phyloP scores from a whole-genome alignment of 2,888 invertebrate genomes.

The Synanthedon tipuliformis region DNA sequence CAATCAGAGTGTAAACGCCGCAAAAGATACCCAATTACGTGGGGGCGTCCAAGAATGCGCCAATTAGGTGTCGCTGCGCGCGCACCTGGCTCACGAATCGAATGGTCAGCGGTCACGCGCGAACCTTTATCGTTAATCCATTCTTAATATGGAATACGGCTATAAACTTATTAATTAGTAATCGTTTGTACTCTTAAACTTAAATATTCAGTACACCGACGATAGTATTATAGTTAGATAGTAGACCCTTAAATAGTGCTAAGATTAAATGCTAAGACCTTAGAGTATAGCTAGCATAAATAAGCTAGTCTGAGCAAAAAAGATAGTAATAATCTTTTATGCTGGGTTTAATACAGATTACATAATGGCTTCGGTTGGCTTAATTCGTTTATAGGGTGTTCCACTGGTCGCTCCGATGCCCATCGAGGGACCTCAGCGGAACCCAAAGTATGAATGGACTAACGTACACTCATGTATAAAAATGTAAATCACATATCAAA shows the following conservation, averaged over 20 bases:
- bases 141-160: slow-evolving; percentile 13
- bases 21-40: slow-evolving; percentile 60
- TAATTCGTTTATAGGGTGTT: not conserved
- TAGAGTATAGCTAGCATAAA: too few species aligned
- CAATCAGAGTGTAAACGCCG: slow-evolving; percentile 49
- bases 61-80: slow-evolving; percentile 53
- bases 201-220: too few species aligned
- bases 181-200: too few species aligned
- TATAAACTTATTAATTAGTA: too few species aligned
- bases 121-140: slow-evolving; percentile 41
- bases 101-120: slow-evolving; percentile 55
- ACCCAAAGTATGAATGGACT: not conserved
- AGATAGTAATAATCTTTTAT: not conserved
- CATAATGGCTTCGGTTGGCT: not conserved
- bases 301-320: not conserved
- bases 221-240: too few species aligned
- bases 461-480: too few species aligned
- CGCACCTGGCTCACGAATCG: slow-evolving; percentile 60
- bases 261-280: too few species aligned
- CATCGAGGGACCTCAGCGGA: not conserved
- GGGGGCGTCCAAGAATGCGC: slow-evolving; percentile 54
- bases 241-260: too few species aligned
- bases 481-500: too few species aligned
- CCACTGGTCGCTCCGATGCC: not conserved
- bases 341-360: not conserved